Evolutionary conservation across 2,888 invertebrate species (phyloP).

Genomic region (Meliscaeva auricollis): DNA sequence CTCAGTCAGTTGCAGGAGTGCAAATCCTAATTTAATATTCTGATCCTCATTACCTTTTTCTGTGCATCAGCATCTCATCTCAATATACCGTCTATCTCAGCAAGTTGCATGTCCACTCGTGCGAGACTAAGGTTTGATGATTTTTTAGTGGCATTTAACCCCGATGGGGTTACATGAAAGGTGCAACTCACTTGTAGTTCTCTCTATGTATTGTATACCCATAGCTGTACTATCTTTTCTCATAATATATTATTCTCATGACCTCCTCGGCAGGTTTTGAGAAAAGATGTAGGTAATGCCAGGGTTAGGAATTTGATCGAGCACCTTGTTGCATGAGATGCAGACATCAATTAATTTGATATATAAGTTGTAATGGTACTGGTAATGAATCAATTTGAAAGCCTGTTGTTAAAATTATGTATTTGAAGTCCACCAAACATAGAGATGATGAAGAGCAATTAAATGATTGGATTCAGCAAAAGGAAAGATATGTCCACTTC

Average conservation of each 20-base stretch:
- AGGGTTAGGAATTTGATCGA: conserved; percentile 54
- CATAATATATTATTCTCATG: conserved; percentile 65
- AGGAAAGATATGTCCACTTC: conserved; percentile 11
- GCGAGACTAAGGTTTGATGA: conserved; percentile 64
- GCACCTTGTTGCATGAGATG: conserved; percentile 48
- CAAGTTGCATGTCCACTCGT: conserved; percentile 62
- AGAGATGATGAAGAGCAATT: conserved; percentile 6
- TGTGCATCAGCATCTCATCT: background rate
- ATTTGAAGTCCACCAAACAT: background rate
- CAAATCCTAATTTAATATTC: conserved; percentile 76
- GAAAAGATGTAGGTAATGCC: conserved; percentile 13
- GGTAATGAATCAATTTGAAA: conserved; percentile 10
- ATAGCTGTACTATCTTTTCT: background rate
- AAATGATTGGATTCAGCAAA: conserved; percentile 1
- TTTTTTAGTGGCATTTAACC: conserved; percentile 71
- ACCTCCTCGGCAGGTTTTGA: conserved; percentile 47
- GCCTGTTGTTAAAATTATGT: background rate
- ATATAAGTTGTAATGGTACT: background rate
- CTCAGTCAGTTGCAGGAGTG: conserved; percentile 54
- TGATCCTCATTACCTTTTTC: conserved; percentile 68
- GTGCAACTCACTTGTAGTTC: conserved; percentile 32
- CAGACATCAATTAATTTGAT: conserved; percentile 8
- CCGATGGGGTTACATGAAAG: conserved; percentile 46
- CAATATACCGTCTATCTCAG: background rate
- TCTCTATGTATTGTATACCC: background rate